These are phyloP conservation scores for Collichthys lucidus DNA, from an alignment of 2,113 vertebrate species.

Conservation along the genomic window DNA sequence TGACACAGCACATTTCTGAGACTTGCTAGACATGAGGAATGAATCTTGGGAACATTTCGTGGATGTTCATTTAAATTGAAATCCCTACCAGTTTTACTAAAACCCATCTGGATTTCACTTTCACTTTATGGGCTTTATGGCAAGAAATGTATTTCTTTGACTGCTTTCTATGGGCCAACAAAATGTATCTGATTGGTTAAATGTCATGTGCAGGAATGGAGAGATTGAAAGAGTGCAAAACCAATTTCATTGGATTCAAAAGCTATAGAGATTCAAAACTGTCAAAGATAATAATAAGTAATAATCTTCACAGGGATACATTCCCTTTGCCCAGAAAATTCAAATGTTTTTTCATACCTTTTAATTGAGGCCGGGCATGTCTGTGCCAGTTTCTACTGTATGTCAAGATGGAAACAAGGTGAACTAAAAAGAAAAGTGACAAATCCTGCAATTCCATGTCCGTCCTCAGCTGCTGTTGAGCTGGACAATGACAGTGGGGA, in stretches of 20 bases:
- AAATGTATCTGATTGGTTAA: background rate
- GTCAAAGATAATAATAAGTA: background rate
- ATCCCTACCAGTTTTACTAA: background rate
- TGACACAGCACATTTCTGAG: background rate
- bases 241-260: background rate
- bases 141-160: background rate
- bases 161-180: background rate
- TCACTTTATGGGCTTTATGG: background rate
- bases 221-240: background rate
- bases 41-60: background rate
- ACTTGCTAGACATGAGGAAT: background rate
- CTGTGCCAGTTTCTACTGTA: background rate
- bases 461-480: too few species aligned
- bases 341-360: background rate
- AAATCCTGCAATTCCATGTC: background rate
- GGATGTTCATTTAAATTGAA: background rate
- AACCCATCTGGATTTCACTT: background rate
- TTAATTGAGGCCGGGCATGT: background rate
- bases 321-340: background rate
- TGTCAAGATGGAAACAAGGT: background rate
- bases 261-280: background rate
- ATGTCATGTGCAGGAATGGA: background rate
- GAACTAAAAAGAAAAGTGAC: background rate
- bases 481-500: background rate
- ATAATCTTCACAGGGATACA: background rate